Evolutionary conservation across 1,140 invertebrate genomes (phyloP).

Genomic region (Rhynchophorus ferrugineus): DNA sequence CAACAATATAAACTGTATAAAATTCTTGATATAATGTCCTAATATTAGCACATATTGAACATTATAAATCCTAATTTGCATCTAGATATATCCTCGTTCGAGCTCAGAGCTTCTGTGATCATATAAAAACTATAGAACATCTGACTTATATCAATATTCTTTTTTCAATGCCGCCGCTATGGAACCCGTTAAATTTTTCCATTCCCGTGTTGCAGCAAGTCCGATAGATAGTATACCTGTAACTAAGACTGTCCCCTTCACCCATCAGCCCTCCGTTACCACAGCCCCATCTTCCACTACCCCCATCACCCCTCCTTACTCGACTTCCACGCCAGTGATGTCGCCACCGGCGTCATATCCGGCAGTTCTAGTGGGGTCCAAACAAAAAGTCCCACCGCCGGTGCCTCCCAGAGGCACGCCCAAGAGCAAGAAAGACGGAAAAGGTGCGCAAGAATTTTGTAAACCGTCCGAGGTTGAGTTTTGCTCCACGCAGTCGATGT

Average conservation of each 20-base stretch:
- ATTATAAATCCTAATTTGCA: no score
- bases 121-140: no score
- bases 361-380: constrained; percentile 46
- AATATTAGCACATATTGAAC: no score
- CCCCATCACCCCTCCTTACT: constrained; percentile 38
- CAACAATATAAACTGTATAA: no score
- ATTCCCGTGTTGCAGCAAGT: constrained; percentile 9
- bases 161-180: constrained; percentile 13
- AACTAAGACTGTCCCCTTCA: constrained; percentile 10
- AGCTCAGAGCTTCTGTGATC: no score
- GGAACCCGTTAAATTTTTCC: constrained; percentile 3
- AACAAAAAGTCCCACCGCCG: constrained; percentile 67
- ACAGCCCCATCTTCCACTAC: constrained; percentile 37
- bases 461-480: constrained; percentile 4
- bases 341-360: constrained; percentile 50
- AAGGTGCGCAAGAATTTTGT: constrained; percentile 34
- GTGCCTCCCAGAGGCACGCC: constrained; percentile 75
- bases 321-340: constrained; percentile 45
- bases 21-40: no score
- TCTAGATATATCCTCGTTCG: no score
- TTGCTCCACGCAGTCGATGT: neutral
- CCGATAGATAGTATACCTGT: constrained; percentile 9
- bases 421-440: constrained; percentile 46
- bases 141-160: no score
- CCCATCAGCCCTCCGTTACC: constrained; percentile 31